Evolutionary conservation across 2,797 vertebrate genomes (phyloP), one percentile per base, ranked within the genome.

Genomic region (Otolemur crassicaudatus): DNA sequence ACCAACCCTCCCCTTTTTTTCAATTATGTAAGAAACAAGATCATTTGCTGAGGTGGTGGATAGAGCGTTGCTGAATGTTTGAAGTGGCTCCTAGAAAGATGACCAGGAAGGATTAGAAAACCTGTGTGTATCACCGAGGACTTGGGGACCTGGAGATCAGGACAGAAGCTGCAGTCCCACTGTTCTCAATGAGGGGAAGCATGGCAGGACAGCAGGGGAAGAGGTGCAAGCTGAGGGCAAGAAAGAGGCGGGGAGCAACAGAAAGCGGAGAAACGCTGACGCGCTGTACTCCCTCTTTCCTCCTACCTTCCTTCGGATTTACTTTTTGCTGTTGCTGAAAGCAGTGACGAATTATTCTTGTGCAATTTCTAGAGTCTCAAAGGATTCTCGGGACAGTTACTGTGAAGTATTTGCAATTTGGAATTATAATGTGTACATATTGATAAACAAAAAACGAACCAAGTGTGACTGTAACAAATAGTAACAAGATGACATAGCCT

Each of bases 301-400:
- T 86, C 19, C 61, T 40, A 31, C 23, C 53, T 31, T 43, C 49
- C 19, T 77, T 88, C 90, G 65, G 70, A 89, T 53, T 91, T 69
- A 95, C 25, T 76, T 8, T 8, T 75, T 93, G n/a, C 60, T 77
- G 34, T 90, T 94, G 34, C 49, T 90, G 43, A 91, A 80, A 94
- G 79, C 69, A 72, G 29, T 90, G 90, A 56, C 75, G 43, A 95
- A 94, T 93, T 80, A 16, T 85, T 92, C 34, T 63, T 87, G 14
- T 56, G 20, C 13, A 60, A 63, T 88, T 82, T 93, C 31, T 94
- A 40, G 53, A 83, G 2, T 29, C 49, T 83, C 63, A 5, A 1
- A 79, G 49, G 34, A 77, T 60, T 93, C 40, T 46, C 29, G 56
- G 43, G 27, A 82, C 86, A 94, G 56, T 89, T 82, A 61, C 37